phyloP scores from a whole-genome alignment of 2,797 vertebrate genomes.

The Myotis pilosus region DNA sequence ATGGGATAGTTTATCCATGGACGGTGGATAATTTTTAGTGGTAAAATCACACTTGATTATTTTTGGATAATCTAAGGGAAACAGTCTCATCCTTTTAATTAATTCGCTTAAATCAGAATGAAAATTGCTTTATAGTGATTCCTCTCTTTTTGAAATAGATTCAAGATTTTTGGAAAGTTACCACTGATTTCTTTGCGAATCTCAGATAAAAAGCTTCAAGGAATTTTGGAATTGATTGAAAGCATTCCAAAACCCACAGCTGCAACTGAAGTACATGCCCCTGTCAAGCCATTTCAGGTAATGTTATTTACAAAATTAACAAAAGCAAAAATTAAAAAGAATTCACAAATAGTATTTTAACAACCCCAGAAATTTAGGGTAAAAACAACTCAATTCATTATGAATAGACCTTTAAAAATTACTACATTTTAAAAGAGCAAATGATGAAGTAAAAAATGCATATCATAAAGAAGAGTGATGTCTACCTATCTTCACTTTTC shows the following conservation, averaged over 20 bases:
- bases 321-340: background rate
- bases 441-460: background rate
- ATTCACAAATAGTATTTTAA: conserved; percentile 38
- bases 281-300: conserved; percentile 86
- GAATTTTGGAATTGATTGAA: conserved; percentile 91
- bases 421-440: background rate
- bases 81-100: conserved; percentile 4
- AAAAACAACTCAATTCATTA: conserved; percentile 18
- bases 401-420: conserved; percentile 22
- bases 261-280: conserved; percentile 77
- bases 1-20: background rate
- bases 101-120: background rate
- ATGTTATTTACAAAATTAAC: conserved; percentile 62
- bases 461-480: background rate
- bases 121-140: conserved; percentile 41
- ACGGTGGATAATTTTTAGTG: background rate
- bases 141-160: conserved; percentile 84
- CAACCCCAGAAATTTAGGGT: background rate
- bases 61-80: background rate
- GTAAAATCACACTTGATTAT: conserved; percentile 20
- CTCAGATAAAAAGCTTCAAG: conserved; percentile 93
- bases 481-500: background rate
- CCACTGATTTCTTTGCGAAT: conserved; percentile 93
- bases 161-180: conserved; percentile 93
- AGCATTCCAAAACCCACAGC: conserved; percentile 94